Evolutionary conservation across 2,888 invertebrate species (phyloP).

Genomic region (Diplazon laetatorius): DNA sequence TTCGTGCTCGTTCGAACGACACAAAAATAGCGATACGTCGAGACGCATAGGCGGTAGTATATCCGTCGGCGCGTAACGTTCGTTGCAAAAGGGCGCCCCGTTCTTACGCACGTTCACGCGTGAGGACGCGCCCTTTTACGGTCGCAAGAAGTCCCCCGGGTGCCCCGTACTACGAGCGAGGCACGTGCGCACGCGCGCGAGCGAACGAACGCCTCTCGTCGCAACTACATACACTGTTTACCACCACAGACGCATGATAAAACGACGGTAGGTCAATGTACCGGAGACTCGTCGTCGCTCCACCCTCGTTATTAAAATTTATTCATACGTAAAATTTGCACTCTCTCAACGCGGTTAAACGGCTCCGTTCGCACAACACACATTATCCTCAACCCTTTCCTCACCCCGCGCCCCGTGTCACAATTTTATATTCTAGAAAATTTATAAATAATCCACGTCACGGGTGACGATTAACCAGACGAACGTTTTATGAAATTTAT

Average conservation of each 20-base stretch:
- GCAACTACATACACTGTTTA: too few relatives aligned
- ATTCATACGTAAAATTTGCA: constrained; percentile 63
- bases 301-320: constrained; percentile 63
- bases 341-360: constrained; percentile 34
- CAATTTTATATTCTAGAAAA: not conserved
- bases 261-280: constrained; percentile 52
- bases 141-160: constrained; percentile 46
- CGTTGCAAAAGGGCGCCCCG: constrained; percentile 47
- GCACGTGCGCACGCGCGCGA: constrained; percentile 41
- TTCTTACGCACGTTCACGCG: constrained; percentile 47
- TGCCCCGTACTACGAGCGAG: constrained; percentile 15
- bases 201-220: constrained; percentile 8
- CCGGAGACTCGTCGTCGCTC: constrained; percentile 47
- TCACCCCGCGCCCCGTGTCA: too few relatives aligned
- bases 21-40: constrained; percentile 30
- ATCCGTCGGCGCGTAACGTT: constrained; percentile 43
- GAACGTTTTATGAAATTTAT: too few relatives aligned
- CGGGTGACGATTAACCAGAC: too few relatives aligned
- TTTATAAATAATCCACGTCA: not conserved
- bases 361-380: constrained; percentile 31
- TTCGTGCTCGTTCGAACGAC: not conserved
- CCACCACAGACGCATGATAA: constrained; percentile 44
- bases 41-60: not conserved
- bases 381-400: too few relatives aligned
- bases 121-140: constrained; percentile 62